Percentiles rank a stretch among this genome's conserved stretches.
These are phyloP conservation scores for Capreolus pygargus DNA, from an alignment of 2,113 vertebrate species.

Conservation along the genomic window DNA sequence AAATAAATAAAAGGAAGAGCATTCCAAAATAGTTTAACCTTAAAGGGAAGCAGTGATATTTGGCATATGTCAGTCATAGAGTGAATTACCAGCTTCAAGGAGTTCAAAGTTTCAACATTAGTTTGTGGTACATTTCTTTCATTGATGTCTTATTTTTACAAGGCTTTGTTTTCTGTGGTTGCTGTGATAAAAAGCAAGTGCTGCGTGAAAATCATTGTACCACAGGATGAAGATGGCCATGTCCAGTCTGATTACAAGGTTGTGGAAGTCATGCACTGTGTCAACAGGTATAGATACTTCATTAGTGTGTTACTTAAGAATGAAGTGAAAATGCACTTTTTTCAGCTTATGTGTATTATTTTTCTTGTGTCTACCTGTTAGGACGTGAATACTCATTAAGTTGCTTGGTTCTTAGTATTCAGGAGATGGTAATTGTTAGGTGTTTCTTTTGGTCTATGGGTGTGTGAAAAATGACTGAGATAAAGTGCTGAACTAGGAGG, in stretches of 20 bases:
- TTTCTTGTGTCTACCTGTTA: background rate
- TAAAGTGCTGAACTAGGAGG: background rate
- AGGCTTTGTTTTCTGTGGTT: slow-evolving; percentile 22
- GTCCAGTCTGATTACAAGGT: background rate
- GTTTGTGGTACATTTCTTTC: background rate
- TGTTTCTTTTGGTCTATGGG: background rate
- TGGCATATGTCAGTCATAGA: background rate
- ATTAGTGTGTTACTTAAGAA: background rate
- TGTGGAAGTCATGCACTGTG: background rate
- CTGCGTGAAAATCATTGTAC: background rate
- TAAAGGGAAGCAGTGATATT: background rate
- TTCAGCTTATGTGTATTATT: background rate
- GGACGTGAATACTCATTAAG: background rate
- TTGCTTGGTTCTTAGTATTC: background rate
- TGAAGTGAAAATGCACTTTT: background rate
- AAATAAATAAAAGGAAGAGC: background rate
- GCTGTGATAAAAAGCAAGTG: background rate
- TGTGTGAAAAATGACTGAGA: background rate
- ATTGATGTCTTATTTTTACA: background rate
- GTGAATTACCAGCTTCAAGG: background rate
- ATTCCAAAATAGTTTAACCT: background rate
- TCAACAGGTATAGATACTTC: background rate
- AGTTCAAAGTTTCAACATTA: background rate
- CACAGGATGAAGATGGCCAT: background rate
- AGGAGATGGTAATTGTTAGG: background rate